A percentile compares a stretch with the other conserved stretches of the same genome.
phyloP scores from a whole-genome alignment of 2,113 vertebrate species.

The Ivindomyrus marchei region DNA sequence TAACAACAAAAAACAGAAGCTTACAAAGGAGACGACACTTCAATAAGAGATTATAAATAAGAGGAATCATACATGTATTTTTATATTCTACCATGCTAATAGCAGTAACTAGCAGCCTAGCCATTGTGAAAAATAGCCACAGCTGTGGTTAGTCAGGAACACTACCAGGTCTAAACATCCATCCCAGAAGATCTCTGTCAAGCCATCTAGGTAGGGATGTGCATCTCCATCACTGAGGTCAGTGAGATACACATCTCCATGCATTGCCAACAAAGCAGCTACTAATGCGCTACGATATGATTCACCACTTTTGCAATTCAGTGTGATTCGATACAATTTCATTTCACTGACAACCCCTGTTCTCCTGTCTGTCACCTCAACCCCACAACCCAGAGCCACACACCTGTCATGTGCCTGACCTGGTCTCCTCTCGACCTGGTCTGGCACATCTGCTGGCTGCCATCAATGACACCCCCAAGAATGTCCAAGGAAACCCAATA shows the following conservation, averaged over 20 bases:
- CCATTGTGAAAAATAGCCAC: not conserved
- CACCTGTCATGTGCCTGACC: not conserved
- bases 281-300: not conserved
- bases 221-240: not conserved
- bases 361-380: not conserved
- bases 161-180: not conserved
- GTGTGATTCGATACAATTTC: no score
- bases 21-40: not conserved
- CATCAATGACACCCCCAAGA: constrained; percentile 2
- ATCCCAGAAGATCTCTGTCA: not conserved
- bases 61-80: not conserved
- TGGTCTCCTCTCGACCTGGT: not conserved
- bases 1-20: not conserved
- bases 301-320: no score
- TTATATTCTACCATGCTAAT: not conserved
- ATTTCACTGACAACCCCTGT: not conserved
- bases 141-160: not conserved
- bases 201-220: not conserved
- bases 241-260: no score
- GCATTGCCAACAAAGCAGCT: not conserved
- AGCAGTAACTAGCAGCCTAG: not conserved
- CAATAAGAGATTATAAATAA: not conserved
- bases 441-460: constrained; percentile 2
- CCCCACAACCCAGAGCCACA: not conserved
- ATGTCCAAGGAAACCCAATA: constrained; percentile 23